These are phyloP conservation scores for Poeciliopsis occidentalis DNA, from an alignment of 2,113 vertebrate species.

Conservation along the genomic window DNA sequence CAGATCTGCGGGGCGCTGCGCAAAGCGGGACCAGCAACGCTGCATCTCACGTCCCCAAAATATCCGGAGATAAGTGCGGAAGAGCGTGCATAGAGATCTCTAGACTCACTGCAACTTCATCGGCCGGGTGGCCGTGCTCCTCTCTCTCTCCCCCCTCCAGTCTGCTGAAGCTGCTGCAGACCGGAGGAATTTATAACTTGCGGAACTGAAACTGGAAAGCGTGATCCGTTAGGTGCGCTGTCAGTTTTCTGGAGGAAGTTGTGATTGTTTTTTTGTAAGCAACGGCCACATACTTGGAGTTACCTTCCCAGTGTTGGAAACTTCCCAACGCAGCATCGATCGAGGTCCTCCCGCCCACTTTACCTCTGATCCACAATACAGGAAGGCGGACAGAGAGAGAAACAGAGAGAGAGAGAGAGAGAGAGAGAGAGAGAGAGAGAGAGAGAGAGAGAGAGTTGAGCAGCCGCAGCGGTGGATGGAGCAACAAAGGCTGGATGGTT, in stretches of 20 bases:
- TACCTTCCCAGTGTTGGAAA: slow-evolving; percentile 64
- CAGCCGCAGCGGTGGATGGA: slow-evolving; percentile 66
- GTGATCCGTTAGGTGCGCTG: slow-evolving; percentile 37
- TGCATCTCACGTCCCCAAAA: slow-evolving; percentile 7
- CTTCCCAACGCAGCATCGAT: slow-evolving; percentile 66
- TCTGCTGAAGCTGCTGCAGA: slow-evolving; percentile 17
- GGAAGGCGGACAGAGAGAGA: slow-evolving; percentile 28
- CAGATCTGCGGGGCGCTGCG: slow-evolving; percentile 55
- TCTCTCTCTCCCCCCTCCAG: slow-evolving; percentile 1
- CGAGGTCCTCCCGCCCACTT: slow-evolving; percentile 73
- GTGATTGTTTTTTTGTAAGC: not conserved
- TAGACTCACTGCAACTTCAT: slow-evolving; percentile 54
- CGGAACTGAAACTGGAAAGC: slow-evolving; percentile 29
- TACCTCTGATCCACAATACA: slow-evolving; percentile 47
- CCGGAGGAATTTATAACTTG: slow-evolving; percentile 31
- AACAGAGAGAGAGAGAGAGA: slow-evolving; percentile 19
- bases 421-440: slow-evolving; percentile 35
- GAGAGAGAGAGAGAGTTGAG: slow-evolving; percentile 40
- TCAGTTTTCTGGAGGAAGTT: slow-evolving; percentile 4
- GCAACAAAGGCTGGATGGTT: slow-evolving; percentile 61
- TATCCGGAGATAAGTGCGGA: not conserved
- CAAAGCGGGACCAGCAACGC: slow-evolving; percentile 33
- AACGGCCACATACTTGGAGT: slow-evolving; percentile 21
- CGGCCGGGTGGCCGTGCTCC: slow-evolving; percentile 5
- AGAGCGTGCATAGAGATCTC: slow-evolving; percentile 15